phyloP scores from a whole-genome alignment of 2,888 invertebrate genomes.

The Cyclophora albipunctata region DNA sequence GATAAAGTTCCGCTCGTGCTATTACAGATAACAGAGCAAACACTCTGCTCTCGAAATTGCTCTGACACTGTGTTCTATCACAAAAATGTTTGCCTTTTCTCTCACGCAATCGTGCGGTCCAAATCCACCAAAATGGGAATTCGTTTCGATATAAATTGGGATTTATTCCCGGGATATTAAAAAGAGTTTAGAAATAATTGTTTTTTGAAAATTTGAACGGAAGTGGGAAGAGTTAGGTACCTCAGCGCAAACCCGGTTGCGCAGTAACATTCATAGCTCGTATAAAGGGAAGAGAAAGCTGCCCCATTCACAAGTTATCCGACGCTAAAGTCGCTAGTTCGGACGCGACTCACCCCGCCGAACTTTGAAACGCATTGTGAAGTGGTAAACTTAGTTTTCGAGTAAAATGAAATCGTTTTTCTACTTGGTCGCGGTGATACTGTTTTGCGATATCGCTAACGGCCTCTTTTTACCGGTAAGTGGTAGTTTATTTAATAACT shows the following conservation, averaged over 20 bases:
- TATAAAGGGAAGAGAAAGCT: constrained; percentile 59
- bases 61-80: constrained; percentile 16
- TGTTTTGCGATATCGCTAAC: constrained; percentile 46
- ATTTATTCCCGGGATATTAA: constrained; percentile 2
- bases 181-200: not conserved
- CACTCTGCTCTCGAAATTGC: constrained; percentile 31
- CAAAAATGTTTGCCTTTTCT: constrained; percentile 24
- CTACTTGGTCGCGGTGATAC: constrained; percentile 38
- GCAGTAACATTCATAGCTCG: constrained; percentile 48
- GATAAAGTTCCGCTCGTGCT: constrained; percentile 57
- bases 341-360: constrained; percentile 20
- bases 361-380: constrained; percentile 41
- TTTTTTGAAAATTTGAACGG: constrained; percentile 6
- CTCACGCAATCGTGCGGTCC: constrained; percentile 10
- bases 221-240: constrained; percentile 20
- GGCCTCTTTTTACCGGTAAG: constrained; percentile 60
- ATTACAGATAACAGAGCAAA: constrained; percentile 38
- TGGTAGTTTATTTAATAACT: constrained; percentile 12
- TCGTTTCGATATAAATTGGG: not conserved
- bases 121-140: constrained; percentile 10
- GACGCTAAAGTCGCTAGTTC: constrained; percentile 44
- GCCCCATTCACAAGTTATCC: constrained; percentile 61
- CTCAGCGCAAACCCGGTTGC: constrained; percentile 58
- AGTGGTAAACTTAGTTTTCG: constrained; percentile 37
- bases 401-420: constrained; percentile 51